A percentile compares a stretch with the other conserved stretches of the same genome.
phyloP scores from a whole-genome alignment of 2,888 invertebrate genomes.

The Hemistola chrysoprasaria region DNA sequence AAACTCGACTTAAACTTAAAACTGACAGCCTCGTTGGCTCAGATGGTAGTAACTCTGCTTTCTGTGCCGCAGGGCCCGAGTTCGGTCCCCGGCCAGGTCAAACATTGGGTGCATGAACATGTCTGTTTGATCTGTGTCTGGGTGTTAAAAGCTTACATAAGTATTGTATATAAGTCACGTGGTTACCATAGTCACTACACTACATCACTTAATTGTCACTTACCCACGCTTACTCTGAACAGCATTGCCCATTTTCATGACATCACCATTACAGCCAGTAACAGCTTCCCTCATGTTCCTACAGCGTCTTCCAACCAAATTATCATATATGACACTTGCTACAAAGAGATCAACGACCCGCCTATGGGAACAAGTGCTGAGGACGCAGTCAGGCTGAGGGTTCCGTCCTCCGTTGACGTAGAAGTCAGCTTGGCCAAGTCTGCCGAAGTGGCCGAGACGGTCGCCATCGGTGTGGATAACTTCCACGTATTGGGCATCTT shows the following conservation, averaged over 20 bases:
- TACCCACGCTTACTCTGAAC: constrained; percentile 47
- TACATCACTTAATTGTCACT: too few species aligned
- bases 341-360: constrained; percentile 53
- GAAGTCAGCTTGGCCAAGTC: constrained; percentile 46
- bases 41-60: too few species aligned
- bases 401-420: constrained; percentile 57
- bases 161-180: too few species aligned
- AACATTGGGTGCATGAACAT: too few species aligned
- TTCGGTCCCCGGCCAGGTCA: too few species aligned
- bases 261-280: constrained; percentile 38
- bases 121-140: too few species aligned
- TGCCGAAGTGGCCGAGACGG: constrained; percentile 46
- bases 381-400: constrained; percentile 51
- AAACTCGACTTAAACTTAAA: too few species aligned
- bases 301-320: constrained; percentile 48
- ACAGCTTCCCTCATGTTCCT: constrained; percentile 41
- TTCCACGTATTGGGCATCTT: constrained; percentile 50
- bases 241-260: constrained; percentile 51
- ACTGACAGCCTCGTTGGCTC: too few species aligned
- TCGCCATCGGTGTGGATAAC: constrained; percentile 56
- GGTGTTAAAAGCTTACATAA: too few species aligned
- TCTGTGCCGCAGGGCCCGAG: too few species aligned
- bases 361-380: constrained; percentile 52
- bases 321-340: constrained; percentile 47
- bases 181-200: too few species aligned